Evolutionary conservation across 2,888 invertebrate species (phyloP).

Genomic region (Cataglyphis cursor): DNA sequence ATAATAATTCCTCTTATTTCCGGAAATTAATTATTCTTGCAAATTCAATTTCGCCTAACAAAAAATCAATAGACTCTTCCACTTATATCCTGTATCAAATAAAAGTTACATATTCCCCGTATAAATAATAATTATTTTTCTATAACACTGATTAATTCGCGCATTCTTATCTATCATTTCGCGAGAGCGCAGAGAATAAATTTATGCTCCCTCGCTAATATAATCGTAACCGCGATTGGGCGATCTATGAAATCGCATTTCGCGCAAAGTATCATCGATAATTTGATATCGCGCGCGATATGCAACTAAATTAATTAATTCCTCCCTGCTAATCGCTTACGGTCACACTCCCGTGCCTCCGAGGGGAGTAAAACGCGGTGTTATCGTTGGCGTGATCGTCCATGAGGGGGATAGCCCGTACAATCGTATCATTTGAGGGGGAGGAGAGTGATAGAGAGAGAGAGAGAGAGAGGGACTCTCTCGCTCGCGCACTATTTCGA

Average conservation of each 20-base stretch:
- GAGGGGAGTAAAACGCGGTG: conserved; percentile 42
- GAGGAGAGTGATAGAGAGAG: neutral
- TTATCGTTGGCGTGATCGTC: conserved; percentile 62
- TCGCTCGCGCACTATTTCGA: conserved; percentile 63
- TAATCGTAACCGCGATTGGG: conserved; percentile 7
- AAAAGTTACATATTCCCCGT: conserved; percentile 21
- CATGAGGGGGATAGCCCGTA: conserved; percentile 36
- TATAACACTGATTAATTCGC: neutral
- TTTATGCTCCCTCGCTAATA: neutral
- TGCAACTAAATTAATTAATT: conserved; percentile 70
- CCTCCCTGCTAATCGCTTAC: conserved; percentile 67
- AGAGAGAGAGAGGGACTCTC: neutral
- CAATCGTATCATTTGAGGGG: conserved; percentile 50
- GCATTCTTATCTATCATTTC: neutral
- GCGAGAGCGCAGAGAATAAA: neutral
- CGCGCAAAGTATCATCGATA: conserved; percentile 59
- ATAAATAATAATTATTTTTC: conserved; percentile 31
- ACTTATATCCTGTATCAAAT: neutral
- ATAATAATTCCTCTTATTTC: conserved; percentile 31
- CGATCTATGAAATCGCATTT: conserved; percentile 62
- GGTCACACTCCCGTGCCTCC: conserved; percentile 55
- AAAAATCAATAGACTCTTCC: conserved; percentile 24
- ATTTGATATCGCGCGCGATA: conserved; percentile 49
- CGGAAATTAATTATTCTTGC: conserved; percentile 35
- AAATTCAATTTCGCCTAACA: conserved; percentile 23